Evolutionary conservation across 2,888 invertebrate species (phyloP).

Genomic region (Amiota minor): DNA sequence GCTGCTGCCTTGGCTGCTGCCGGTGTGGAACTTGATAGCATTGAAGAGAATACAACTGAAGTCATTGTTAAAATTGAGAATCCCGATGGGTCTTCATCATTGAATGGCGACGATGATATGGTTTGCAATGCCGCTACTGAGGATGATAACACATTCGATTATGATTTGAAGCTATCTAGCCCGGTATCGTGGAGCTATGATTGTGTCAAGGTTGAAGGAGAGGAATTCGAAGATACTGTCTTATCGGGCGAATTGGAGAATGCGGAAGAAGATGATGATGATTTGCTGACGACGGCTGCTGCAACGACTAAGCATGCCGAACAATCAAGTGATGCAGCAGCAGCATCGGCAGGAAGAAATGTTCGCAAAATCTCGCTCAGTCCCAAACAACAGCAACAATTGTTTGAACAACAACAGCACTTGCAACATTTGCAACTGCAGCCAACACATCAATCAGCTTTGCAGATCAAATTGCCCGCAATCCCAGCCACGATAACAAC

Average conservation of each 20-base stretch:
- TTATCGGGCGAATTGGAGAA: constrained; percentile 65
- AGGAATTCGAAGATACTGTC: constrained; percentile 68
- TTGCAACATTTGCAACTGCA: constrained; percentile 65
- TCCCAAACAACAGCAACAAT: constrained; percentile 54
- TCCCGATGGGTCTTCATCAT: constrained; percentile 54
- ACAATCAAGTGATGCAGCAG: constrained; percentile 50
- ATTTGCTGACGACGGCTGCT: constrained; percentile 64
- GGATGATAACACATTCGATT: constrained; percentile 66
- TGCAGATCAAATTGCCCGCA: constrained; percentile 66
- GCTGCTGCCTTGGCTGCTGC: constrained; percentile 67
- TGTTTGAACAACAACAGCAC: constrained; percentile 67
- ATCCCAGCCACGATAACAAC: constrained; percentile 70
- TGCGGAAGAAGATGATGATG: constrained; percentile 69
- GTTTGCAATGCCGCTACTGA: constrained; percentile 63
- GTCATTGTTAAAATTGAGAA: constrained; percentile 71
- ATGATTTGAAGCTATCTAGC: constrained; percentile 72
- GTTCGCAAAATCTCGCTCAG: constrained; percentile 43
- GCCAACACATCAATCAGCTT: constrained; percentile 61
- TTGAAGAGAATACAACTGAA: constrained; percentile 69
- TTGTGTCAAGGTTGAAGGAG: constrained; percentile 71
- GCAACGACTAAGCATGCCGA: constrained; percentile 64
- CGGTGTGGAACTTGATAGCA: constrained; percentile 67
- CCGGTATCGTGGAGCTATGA: constrained; percentile 73
- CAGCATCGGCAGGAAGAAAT: constrained; percentile 28
- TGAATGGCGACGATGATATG: constrained; percentile 63